Conservation (phyloP, 2,113 vertebrate species). For the Heteronetta atricapilla region DNA sequence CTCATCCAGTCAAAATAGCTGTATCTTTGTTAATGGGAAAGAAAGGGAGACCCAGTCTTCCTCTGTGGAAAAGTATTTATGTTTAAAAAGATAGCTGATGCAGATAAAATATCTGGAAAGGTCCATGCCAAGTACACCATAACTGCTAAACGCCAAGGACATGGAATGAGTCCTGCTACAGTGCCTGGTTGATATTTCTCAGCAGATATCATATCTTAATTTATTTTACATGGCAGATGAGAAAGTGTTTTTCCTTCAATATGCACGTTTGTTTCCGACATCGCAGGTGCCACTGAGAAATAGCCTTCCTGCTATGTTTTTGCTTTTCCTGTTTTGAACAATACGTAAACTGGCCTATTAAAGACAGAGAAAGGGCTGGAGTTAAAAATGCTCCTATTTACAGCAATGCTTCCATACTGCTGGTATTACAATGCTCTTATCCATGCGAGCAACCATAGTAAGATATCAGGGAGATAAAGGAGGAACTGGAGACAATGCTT, state of each 20-base stretch:
- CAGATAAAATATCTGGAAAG: not conserved
- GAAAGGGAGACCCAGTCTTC: not conserved
- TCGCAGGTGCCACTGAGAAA: not conserved
- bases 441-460: not conserved
- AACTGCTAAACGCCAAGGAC: not conserved
- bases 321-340: conserved; percentile 3
- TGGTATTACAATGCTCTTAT: not conserved
- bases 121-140: no score
- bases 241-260: not conserved
- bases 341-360: not conserved
- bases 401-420: not conserved
- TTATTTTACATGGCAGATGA: not conserved
- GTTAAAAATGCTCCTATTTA: not conserved
- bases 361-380: not conserved
- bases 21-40: not conserved
- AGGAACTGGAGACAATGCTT: not conserved
- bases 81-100: not conserved
- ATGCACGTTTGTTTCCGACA: not conserved
- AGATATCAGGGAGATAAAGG: not conserved
- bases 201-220: not conserved
- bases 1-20: not conserved
- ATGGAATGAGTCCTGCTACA: not conserved
- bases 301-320: not conserved
- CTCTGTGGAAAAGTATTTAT: not conserved
- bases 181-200: not conserved